Conservation (phyloP, 1,140 invertebrate species). For the Pseudoatta argentina region DNA sequence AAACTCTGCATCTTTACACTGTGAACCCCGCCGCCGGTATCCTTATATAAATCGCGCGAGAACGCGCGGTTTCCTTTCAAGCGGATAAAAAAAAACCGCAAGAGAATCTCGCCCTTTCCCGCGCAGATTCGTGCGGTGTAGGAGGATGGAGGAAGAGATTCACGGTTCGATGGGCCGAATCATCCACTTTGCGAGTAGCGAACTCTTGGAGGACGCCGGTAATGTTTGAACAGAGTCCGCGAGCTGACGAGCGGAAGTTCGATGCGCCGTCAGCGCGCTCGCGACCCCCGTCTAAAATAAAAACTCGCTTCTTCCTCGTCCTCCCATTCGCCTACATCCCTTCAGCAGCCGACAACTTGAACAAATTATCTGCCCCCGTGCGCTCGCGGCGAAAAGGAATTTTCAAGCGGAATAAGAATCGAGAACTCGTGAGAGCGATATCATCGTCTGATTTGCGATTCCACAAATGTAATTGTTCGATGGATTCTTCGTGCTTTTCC, state of each 20-base stretch:
- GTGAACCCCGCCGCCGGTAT: constrained; percentile 6
- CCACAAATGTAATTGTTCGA: constrained; percentile 46
- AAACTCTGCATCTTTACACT: constrained; percentile 30
- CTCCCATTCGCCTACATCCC: neutral
- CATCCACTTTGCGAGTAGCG: constrained; percentile 48
- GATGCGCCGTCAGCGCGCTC: constrained; percentile 27
- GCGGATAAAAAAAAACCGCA: constrained; percentile 41
- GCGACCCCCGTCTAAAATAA: constrained; percentile 41
- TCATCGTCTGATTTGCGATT: constrained; percentile 43
- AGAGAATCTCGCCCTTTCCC: constrained; percentile 31
- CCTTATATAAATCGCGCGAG: constrained; percentile 49
- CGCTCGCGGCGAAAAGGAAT: constrained; percentile 10
- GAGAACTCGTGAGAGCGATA: constrained; percentile 31
- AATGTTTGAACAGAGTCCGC: constrained; percentile 54
- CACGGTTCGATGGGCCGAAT: constrained; percentile 51
- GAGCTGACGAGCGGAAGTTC: constrained; percentile 47
- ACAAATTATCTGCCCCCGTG: constrained; percentile 32
- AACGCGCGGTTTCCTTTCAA: constrained; percentile 39
- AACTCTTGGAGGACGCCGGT: constrained; percentile 38
- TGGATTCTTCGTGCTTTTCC: constrained; percentile 27
- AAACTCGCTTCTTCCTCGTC: constrained; percentile 2
- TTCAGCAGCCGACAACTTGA: constrained; percentile 3
- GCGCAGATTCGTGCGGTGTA: constrained; percentile 1
- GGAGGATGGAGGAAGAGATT: neutral
- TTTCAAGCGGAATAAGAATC: constrained; percentile 45